Evolutionary conservation across 2,797 vertebrate species (phyloP).

Genomic region (Anguilla obscura): DNA sequence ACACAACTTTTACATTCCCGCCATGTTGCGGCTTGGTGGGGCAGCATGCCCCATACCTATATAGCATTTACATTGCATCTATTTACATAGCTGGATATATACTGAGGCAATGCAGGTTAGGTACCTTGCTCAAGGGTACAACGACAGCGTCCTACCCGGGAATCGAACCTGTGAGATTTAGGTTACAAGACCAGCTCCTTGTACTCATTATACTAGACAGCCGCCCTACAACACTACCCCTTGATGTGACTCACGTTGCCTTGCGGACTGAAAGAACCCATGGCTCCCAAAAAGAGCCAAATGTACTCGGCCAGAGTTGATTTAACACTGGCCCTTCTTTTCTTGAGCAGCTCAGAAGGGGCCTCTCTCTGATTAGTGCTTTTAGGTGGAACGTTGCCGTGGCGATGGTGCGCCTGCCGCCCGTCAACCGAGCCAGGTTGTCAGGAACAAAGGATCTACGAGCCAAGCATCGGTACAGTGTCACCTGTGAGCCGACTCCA

Average conservation of each 20-base stretch:
- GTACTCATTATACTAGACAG: no score
- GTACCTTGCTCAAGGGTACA: no score
- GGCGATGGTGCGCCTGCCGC: not conserved
- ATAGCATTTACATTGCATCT: no score
- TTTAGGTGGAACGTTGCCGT: not conserved
- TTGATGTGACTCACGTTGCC: not conserved
- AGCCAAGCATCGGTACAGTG: not conserved
- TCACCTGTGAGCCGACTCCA: not conserved
- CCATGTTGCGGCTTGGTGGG: no score
- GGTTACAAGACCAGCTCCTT: no score
- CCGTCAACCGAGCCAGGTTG: not conserved
- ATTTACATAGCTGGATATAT: no score
- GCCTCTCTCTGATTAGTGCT: not conserved
- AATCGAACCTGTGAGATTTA: no score
- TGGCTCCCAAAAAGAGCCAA: not conserved
- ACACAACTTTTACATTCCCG: no score
- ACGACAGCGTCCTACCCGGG: no score
- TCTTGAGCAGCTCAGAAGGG: not conserved
- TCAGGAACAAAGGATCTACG: not conserved
- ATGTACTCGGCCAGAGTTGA: not conserved
- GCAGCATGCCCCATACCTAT: no score
- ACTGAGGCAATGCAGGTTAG: no score
- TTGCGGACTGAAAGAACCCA: not conserved
- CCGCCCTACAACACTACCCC: no score
- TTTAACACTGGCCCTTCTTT: not conserved